Evolutionary conservation across 2,113 vertebrate species (phyloP).

Genomic region (Gulo gulo): DNA sequence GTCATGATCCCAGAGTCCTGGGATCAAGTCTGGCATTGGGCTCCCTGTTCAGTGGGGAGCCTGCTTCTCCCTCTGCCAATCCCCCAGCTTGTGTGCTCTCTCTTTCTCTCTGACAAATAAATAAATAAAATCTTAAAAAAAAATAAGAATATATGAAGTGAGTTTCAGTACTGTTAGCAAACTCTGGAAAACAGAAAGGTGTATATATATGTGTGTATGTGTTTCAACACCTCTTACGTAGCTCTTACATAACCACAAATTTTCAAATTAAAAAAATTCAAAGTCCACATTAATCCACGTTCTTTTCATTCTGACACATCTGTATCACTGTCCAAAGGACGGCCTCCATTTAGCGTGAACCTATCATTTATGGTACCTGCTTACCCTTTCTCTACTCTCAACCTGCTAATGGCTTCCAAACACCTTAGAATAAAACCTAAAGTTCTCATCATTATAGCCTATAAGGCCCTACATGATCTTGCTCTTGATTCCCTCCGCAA

Average conservation of each 20-base stretch:
- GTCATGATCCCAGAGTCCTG: too few species aligned
- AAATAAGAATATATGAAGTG: background rate
- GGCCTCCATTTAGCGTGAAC: background rate
- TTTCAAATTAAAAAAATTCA: background rate
- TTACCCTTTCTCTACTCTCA: background rate
- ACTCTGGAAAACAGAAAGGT: slow-evolving; percentile 6
- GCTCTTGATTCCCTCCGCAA: background rate
- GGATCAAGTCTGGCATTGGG: too few species aligned
- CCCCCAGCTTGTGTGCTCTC: too few species aligned
- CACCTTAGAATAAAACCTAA: slow-evolving; percentile 19
- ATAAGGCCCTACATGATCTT: background rate
- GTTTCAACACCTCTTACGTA: background rate
- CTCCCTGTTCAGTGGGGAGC: too few species aligned
- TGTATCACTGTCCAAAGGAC: background rate
- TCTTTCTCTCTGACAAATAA: too few species aligned
- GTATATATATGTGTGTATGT: background rate
- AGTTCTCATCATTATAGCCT: background rate
- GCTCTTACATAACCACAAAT: background rate
- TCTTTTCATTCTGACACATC: slow-evolving; percentile 6
- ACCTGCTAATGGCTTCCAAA: slow-evolving; percentile 3
- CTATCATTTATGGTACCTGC: background rate
- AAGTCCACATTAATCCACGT: background rate
- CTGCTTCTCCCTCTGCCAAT: too few species aligned
- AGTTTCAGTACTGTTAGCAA: background rate
- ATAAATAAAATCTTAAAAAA: too few species aligned